Evolutionary conservation across 2,113 vertebrate species (phyloP), one percentile per base, ranked within the genome.

Genomic region (Ursus arctos): DNA sequence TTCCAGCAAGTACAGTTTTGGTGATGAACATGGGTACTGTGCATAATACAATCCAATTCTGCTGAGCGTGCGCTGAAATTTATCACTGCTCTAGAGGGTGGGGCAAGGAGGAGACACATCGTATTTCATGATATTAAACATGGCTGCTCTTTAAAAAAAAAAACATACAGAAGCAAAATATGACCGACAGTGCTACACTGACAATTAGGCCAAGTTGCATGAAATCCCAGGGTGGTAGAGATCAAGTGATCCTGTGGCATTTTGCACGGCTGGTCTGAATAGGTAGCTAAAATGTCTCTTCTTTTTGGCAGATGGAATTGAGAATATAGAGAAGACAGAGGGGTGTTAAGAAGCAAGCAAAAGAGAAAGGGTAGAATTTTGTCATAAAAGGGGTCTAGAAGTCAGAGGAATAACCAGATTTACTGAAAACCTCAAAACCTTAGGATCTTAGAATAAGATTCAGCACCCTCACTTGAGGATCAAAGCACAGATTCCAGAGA

Each of bases 11-110:
- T 7, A 2, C 95, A 67, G 94, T 91, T 86, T 63, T 82, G 81
- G 97, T 69, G 69, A 91, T 51, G 2, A 96, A 95, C 49, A 0
- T 57, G 1, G 74, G 28, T 72, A 47, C 91, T 85, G 76, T 91
- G 95, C 94, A 74, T 97, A 96, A 95, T 65, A 82, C 96, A 93
- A 53, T 97, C 98, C 96, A 96, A 22, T 96, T 98, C 95, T 92
- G 95, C 94, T 94, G 80, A 95, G 94, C 98, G 21, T 88, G 97
- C 94, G 98, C 97, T 97, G 97, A 91, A 69, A n/a, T 93, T 97
- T 92, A 80, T 96, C 92, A 80, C 92, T 95, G 77, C 83, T 91
- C 69, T 5, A 87, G 85, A 86, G 71, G 82, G 82, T 91, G 94
- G 33, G 61, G 6, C 51, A 47, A 97, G 92, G 63, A 95, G 85